Percentiles rank a stretch among this genome's conserved stretches.
Conservation (phyloP, 2,113 vertebrate genomes). For the Megaleporinus macrocephalus region DNA sequence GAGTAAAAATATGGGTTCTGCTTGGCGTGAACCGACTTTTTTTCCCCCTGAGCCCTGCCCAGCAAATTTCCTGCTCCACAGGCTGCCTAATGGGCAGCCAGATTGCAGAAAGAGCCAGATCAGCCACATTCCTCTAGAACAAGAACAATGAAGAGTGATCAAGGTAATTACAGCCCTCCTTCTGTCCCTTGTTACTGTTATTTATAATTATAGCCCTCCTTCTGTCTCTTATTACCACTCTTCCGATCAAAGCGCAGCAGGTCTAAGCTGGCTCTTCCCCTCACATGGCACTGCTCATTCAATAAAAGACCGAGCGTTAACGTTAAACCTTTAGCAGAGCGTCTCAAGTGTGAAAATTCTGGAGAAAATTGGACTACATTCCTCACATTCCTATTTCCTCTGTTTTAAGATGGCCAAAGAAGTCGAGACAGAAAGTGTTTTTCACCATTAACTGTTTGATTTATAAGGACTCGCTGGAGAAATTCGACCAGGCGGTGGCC, state of each 20-base stretch:
- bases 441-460: conserved; percentile 43
- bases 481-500: conserved; percentile 18
- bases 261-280: background rate
- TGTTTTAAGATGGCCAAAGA: background rate
- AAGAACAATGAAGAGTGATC: conserved; percentile 45
- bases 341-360: background rate
- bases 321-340: background rate
- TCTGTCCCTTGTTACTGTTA: conserved; percentile 29
- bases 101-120: conserved; percentile 23
- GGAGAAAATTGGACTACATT: background rate
- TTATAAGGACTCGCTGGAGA: conserved; percentile 33
- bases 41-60: background rate
- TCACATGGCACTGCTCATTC: background rate
- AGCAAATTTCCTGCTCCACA: background rate
- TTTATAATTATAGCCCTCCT: conserved; percentile 28
- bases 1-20: too few relatives aligned
- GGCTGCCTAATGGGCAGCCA: background rate
- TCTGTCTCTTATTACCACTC: conserved; percentile 9
- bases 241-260: conserved; percentile 19
- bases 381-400: background rate
- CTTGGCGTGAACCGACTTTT: too few relatives aligned
- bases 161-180: conserved; percentile 47
- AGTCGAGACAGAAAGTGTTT: conserved; percentile 35
- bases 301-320: background rate
- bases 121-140: conserved; percentile 28